Percentiles rank a stretch among this genome's conserved stretches.
Evolutionary conservation across 2,797 vertebrate species (phyloP).

Genomic region (Falco novaeseelandiae): DNA sequence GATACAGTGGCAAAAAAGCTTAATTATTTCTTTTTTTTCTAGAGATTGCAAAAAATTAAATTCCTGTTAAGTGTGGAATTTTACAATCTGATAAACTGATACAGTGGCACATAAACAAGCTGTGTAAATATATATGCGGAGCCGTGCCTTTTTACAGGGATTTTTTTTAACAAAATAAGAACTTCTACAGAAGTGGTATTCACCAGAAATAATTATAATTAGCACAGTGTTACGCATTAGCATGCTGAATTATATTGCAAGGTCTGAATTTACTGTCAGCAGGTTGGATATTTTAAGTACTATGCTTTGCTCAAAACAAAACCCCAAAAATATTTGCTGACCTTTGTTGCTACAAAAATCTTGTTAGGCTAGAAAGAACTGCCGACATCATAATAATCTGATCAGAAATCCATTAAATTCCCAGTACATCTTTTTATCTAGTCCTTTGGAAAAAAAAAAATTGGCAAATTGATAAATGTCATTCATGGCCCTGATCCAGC

Average conservation of each 20-base stretch:
- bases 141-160: neutral
- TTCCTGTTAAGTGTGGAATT: neutral
- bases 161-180: neutral
- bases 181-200: neutral
- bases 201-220: conserved; percentile 15
- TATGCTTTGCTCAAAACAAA: neutral
- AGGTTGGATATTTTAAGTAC: neutral
- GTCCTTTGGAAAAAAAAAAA: neutral
- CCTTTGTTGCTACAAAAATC: neutral
- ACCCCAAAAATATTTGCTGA: neutral
- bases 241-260: neutral
- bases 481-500: neutral
- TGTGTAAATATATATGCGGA: neutral
- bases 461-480: neutral
- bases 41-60: neutral
- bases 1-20: neutral
- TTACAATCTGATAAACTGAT: neutral
- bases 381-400: neutral
- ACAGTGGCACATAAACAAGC: neutral
- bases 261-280: neutral
- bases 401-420: neutral
- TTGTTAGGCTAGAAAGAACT: neutral
- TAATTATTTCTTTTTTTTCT: neutral
- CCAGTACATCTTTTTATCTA: neutral
- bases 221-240: neutral